Conservation (phyloP, 2,888 invertebrate genomes). For the Tuta absoluta region DNA sequence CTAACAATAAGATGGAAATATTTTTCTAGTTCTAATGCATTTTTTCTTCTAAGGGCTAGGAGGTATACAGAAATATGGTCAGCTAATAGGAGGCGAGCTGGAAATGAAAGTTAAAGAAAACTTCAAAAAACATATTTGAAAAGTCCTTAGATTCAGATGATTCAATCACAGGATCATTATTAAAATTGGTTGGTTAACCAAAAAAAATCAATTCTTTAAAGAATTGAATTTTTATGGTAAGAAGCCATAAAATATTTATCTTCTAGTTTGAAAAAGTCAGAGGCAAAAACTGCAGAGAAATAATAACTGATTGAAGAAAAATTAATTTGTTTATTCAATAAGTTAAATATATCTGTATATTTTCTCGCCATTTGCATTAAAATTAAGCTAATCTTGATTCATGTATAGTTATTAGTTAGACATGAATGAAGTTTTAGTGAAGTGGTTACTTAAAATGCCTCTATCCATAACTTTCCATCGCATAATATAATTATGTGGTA, state of each 20-base stretch:
- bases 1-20: slow-evolving; percentile 30
- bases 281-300: too few species aligned
- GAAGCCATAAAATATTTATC: too few species aligned
- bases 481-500: slow-evolving; percentile 66
- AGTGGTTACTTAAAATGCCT: slow-evolving; percentile 41
- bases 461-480: slow-evolving; percentile 54
- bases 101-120: background rate
- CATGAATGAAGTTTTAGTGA: slow-evolving; percentile 60
- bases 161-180: too few species aligned
- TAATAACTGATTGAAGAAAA: too few species aligned
- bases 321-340: too few species aligned
- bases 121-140: background rate
- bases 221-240: too few species aligned
- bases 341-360: slow-evolving; percentile 27
- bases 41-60: slow-evolving; percentile 36
- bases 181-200: too few species aligned
- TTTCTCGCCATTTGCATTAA: slow-evolving; percentile 26
- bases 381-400: slow-evolving; percentile 59
- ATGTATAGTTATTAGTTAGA: slow-evolving; percentile 37
- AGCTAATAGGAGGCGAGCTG: background rate
- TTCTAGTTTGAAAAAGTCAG: too few species aligned
- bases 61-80: slow-evolving; percentile 7
- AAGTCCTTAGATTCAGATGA: too few species aligned
- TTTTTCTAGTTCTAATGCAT: slow-evolving; percentile 51
- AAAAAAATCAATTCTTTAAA: too few species aligned